These are phyloP conservation scores for Ephydatia muelleri DNA, from an alignment of 37 sponge, comb jelly and placozoan genomes.

Conservation along the genomic window DNA sequence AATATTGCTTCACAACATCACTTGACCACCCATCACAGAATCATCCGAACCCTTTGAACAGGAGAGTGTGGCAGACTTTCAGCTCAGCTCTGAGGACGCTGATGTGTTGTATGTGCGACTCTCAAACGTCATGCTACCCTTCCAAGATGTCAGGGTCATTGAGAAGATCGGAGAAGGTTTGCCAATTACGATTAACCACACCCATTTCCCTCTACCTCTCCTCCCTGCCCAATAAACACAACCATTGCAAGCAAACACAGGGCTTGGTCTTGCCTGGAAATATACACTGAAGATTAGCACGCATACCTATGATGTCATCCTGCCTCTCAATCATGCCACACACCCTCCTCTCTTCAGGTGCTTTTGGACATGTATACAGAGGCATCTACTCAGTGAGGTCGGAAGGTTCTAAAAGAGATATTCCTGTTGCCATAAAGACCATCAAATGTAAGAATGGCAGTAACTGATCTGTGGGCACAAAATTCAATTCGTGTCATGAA, in stretches of 20 bases:
- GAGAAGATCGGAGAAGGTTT: constrained; percentile 43
- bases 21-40: not conserved
- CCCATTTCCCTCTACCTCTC: not conserved
- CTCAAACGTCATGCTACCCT: constrained; percentile 18
- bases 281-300: not conserved
- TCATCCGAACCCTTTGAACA: not conserved
- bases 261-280: not conserved
- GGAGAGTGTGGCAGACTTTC: not conserved
- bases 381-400: not conserved
- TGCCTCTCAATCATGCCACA: no score
- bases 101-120: not conserved
- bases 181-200: not conserved
- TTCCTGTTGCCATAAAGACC: constrained; percentile 47
- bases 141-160: constrained; percentile 17
- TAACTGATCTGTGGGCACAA: not conserved
- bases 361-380: constrained; percentile 41
- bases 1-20: no score
- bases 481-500: not conserved
- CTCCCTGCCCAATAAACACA: not conserved
- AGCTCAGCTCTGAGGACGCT: constrained; percentile 14
- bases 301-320: not conserved
- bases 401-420: not conserved
- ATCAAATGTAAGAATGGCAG: constrained; percentile 38
- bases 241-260: not conserved
- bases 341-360: no score